Conservation (phyloP, 2,797 vertebrate species). For the Tapera naevia region DNA sequence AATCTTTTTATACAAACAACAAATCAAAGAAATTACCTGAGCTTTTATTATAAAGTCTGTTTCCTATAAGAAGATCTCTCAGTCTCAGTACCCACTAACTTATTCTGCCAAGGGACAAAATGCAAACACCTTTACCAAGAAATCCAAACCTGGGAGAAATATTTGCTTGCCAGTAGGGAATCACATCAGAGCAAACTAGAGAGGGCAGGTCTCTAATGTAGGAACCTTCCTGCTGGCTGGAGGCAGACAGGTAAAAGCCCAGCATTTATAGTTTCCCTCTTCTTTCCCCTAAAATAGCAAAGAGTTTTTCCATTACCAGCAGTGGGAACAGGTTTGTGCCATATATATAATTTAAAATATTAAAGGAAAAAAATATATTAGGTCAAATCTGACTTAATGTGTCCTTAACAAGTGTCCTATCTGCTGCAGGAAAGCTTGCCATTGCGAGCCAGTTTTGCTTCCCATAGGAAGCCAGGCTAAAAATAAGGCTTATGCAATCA, state of each 20-base stretch:
- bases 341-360: neutral
- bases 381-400: neutral
- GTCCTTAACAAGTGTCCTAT: neutral
- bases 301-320: neutral
- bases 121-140: neutral
- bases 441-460: slow-evolving; percentile 5
- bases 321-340: neutral
- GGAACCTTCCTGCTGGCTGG: neutral
- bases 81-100: neutral
- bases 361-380: neutral
- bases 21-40: neutral
- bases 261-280: neutral
- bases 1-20: neutral
- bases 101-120: neutral
- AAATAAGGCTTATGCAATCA: slow-evolving; percentile 64
- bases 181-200: neutral
- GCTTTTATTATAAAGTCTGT: neutral
- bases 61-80: neutral
- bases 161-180: neutral
- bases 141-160: neutral
- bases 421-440: neutral
- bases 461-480: slow-evolving; percentile 48
- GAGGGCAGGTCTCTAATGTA: neutral
- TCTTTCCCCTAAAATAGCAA: neutral
- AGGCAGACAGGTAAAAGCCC: neutral